These are phyloP conservation scores for Lucilia sericata DNA, from an alignment of 1,140 invertebrate species.

Conservation along the genomic window DNA sequence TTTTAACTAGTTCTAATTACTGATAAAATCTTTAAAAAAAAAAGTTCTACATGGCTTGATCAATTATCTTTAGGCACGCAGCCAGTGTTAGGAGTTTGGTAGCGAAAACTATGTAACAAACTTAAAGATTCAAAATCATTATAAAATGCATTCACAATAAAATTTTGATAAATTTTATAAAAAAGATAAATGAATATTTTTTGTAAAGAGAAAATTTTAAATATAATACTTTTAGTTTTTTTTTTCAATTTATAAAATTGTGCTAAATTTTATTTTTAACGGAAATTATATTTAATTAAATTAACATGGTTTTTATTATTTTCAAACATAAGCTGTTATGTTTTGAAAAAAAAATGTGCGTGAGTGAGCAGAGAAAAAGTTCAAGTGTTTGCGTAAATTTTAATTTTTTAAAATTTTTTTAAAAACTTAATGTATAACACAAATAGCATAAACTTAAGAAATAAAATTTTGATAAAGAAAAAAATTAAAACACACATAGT, in stretches of 20 bases:
- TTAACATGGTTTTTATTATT: slow-evolving; percentile 13
- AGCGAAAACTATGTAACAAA: too few species aligned
- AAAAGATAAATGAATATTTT: too few species aligned
- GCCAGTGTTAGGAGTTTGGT: too few species aligned
- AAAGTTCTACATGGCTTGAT: too few species aligned
- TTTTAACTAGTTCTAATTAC: not conserved
- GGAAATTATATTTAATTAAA: slow-evolving; percentile 40
- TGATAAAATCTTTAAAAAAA: not conserved
- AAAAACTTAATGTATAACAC: too few species aligned
- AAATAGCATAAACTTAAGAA: too few species aligned
- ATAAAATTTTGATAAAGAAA: not conserved
- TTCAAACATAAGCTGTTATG: not conserved
- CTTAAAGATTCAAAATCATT: too few species aligned
- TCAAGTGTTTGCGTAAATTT: slow-evolving; percentile 36
- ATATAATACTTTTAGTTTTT: too few species aligned
- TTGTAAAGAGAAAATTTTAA: too few species aligned
- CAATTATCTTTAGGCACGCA: too few species aligned
- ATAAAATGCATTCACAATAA: too few species aligned
- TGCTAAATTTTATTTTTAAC: slow-evolving; percentile 9
- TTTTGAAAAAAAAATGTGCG: not conserved
- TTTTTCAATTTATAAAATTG: not conserved
- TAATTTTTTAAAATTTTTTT: not conserved
- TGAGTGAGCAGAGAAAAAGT: not conserved
- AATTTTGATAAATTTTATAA: too few species aligned
- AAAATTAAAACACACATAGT: slow-evolving; percentile 24